Conservation (phyloP, 2,888 invertebrate species). For the Acronicta psi region DNA sequence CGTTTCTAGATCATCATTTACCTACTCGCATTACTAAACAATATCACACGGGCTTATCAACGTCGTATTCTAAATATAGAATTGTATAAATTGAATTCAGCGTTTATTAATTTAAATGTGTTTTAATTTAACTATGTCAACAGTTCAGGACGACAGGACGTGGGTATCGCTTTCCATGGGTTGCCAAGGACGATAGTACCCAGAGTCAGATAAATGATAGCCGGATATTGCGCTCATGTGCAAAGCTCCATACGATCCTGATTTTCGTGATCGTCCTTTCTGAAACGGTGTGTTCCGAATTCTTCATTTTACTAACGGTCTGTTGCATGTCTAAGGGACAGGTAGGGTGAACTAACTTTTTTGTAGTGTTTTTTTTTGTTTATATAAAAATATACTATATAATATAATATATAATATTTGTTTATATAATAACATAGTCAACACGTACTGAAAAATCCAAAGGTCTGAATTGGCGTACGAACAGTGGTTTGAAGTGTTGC, state of each 20-base stretch:
- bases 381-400: no score
- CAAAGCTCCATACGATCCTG: not conserved
- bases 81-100: no score
- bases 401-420: no score
- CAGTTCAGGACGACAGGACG: no score
- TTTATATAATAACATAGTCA: conserved; percentile 6
- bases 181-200: conserved; percentile 18
- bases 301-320: not conserved
- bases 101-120: no score
- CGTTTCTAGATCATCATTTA: no score
- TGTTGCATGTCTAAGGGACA: not conserved
- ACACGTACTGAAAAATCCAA: conserved; percentile 14
- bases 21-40: no score
- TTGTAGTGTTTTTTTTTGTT: no score
- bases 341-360: no score
- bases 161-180: conserved; percentile 5
- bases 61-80: no score
- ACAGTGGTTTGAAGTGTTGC: conserved; percentile 45
- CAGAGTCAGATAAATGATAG: conserved; percentile 30
- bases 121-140: no score
- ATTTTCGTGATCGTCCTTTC: not conserved
- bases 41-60: no score
- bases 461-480: conserved; percentile 5
- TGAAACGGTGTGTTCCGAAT: not conserved
- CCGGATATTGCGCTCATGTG: conserved; percentile 1